A percentile compares a stretch with the other conserved stretches of the same genome.
Evolutionary conservation across 37 sponge, comb jelly and placozoan species (phyloP).

Genomic region (Dysidea cf. avara): DNA sequence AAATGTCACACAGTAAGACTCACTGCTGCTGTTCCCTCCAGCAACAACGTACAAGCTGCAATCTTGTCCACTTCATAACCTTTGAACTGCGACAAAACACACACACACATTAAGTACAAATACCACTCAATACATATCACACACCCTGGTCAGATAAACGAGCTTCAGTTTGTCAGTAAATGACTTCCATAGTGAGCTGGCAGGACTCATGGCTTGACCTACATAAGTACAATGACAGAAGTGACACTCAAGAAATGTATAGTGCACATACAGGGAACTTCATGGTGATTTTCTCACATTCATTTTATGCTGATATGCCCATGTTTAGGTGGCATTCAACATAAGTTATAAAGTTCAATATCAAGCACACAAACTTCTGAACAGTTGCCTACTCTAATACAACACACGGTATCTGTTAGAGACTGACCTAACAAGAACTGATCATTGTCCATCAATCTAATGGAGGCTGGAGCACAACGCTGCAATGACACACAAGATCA

Average conservation of each 20-base stretch:
- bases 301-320: not conserved
- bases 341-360: not conserved
- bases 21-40: constrained; percentile 84
- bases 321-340: not conserved
- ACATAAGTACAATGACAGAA: not conserved
- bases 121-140: not conserved
- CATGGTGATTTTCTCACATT: not conserved
- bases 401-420: no score
- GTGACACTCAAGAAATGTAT: no score
- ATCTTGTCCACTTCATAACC: constrained; percentile 80
- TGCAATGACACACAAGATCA: constrained; percentile 5
- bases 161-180: constrained; percentile 68
- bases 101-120: not conserved
- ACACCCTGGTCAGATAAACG: constrained; percentile 77
- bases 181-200: constrained; percentile 26
- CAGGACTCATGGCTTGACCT: constrained; percentile 68
- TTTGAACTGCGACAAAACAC: constrained; percentile 69
- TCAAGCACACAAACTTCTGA: not conserved
- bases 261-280: constrained; percentile 3
- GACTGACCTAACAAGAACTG: constrained; percentile 89
- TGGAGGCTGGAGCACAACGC: constrained; percentile 95
- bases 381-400: no score
- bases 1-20: no score
- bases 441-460: constrained; percentile 88
- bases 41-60: constrained; percentile 78